phyloP scores from a whole-genome alignment of 2,888 invertebrate species.

The Temnothorax rugatulus region DNA sequence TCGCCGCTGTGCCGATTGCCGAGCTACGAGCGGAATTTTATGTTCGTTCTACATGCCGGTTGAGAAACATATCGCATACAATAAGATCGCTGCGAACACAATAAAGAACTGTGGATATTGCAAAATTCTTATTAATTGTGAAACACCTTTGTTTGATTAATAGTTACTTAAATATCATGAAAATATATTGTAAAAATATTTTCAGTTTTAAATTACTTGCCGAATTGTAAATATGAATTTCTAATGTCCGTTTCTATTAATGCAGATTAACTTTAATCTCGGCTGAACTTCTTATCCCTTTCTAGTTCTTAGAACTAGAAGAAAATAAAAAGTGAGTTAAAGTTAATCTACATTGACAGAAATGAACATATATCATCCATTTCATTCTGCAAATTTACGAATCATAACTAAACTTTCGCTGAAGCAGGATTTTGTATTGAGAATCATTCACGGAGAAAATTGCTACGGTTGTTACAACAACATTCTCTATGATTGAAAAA shows the following conservation, averaged over 20 bases:
- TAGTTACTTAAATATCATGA: not conserved
- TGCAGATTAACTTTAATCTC: no score
- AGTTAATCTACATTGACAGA: no score
- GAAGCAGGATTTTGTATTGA: not conserved
- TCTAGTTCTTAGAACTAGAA: no score
- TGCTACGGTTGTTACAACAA: no score
- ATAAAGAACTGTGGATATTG: not conserved
- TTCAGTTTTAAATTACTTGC: not conserved
- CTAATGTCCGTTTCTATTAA: not conserved
- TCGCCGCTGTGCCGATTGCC: not conserved
- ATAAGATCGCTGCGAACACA: not conserved
- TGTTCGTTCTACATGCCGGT: not conserved
- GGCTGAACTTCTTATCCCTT: no score
- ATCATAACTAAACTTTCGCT: not conserved
- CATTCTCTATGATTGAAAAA: no score
- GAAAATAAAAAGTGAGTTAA: no score
- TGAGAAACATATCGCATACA: slow-evolving; percentile 9
- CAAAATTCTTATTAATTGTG: not conserved
- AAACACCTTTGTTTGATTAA: not conserved
- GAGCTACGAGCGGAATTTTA: slow-evolving; percentile 20
- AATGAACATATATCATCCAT: not conserved
- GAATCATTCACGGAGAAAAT: no score
- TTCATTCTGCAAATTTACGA: not conserved
- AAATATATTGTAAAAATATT: slow-evolving; percentile 20
- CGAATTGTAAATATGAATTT: slow-evolving; percentile 12